A percentile compares a stretch with the other conserved stretches of the same genome.
These are phyloP conservation scores for Punctoribates punctum DNA, from an alignment of 2,888 invertebrate genomes.

Conservation along the genomic window DNA sequence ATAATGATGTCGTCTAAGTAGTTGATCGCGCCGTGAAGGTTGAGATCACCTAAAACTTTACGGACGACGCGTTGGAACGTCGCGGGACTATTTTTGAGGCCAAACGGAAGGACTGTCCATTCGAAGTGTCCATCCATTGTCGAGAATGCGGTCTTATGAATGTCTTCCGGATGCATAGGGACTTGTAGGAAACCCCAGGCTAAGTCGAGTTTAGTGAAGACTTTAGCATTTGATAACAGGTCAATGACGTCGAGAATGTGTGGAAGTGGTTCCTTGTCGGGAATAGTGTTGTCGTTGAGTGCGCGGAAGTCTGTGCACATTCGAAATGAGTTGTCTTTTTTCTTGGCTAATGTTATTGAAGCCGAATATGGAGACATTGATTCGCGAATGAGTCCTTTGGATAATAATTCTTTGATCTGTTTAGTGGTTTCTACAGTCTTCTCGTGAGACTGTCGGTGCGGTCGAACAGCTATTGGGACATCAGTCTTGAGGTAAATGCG, in stretches of 20 bases:
- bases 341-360: slow-evolving; percentile 26
- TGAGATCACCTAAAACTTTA: slow-evolving; percentile 45
- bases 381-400: slow-evolving; percentile 30
- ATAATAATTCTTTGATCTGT: slow-evolving; percentile 24
- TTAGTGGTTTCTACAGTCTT: not conserved
- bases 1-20: slow-evolving; percentile 49
- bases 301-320: slow-evolving; percentile 43
- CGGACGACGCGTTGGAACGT: slow-evolving; percentile 45
- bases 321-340: slow-evolving; percentile 33
- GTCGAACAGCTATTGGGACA: slow-evolving; percentile 11
- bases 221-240: slow-evolving; percentile 42
- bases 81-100: not conserved
- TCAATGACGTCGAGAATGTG: slow-evolving; percentile 47
- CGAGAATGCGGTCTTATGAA: slow-evolving; percentile 43
- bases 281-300: slow-evolving; percentile 47
- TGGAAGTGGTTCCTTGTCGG: slow-evolving; percentile 48
- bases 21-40: slow-evolving; percentile 44
- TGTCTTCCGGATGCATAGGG: slow-evolving; percentile 46
- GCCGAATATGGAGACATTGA: slow-evolving; percentile 26
- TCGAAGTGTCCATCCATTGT: slow-evolving; percentile 34
- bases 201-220: slow-evolving; percentile 46
- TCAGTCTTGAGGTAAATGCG: not conserved
- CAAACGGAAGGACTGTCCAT: slow-evolving; percentile 37
- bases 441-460: slow-evolving; percentile 24
- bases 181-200: slow-evolving; percentile 49